A percentile compares a stretch with the other conserved stretches of the same genome.
These are phyloP conservation scores for Thera britannica DNA, from an alignment of 2,888 invertebrate species.

Conservation along the genomic window DNA sequence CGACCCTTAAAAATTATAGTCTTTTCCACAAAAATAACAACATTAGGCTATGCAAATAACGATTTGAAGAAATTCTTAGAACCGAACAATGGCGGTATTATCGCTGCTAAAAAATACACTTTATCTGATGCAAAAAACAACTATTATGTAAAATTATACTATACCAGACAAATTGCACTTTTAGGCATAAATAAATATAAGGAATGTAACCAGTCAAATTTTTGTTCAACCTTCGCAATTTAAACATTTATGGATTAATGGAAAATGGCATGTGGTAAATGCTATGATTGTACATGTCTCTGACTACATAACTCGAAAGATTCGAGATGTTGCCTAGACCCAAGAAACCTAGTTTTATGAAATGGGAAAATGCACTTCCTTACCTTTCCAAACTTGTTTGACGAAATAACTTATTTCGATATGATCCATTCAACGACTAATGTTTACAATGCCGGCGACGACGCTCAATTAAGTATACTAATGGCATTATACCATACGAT, in stretches of 20 bases:
- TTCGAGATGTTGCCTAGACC: background rate
- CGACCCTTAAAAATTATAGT: no score
- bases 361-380: background rate
- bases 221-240: background rate
- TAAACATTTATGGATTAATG: background rate
- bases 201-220: background rate
- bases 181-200: background rate
- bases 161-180: background rate
- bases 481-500: conserved; percentile 61
- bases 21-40: no score
- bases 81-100: no score
- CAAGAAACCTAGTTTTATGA: background rate
- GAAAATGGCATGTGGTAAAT: background rate
- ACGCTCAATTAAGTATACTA: conserved; percentile 62
- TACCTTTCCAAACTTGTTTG: conserved; percentile 3
- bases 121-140: no score
- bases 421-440: conserved; percentile 8
- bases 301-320: background rate
- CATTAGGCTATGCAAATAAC: no score
- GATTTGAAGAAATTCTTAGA: no score
- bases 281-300: background rate
- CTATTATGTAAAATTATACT: no score
- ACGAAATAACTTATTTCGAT: background rate
- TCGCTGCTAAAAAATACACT: no score
- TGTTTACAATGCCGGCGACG: conserved; percentile 25